Evolutionary conservation across 2,888 invertebrate genomes (phyloP).

Genomic region (Lochmaea crataegi): DNA sequence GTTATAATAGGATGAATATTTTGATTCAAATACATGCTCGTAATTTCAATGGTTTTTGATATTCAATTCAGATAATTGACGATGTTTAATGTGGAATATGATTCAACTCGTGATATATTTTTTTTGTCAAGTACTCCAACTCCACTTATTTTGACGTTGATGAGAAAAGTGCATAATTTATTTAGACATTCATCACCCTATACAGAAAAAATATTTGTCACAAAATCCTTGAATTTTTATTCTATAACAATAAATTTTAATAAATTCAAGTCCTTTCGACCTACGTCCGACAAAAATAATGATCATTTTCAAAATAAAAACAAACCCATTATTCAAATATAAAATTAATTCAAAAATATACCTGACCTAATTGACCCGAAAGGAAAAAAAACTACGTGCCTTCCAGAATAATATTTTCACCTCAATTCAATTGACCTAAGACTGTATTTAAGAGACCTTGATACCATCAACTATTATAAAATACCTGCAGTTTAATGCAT

Average conservation of each 20-base stretch:
- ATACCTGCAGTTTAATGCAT: not conserved
- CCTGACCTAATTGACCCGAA: not conserved
- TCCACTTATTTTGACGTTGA: too few species aligned
- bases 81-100: too few species aligned
- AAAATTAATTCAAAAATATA: not conserved
- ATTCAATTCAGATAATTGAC: too few species aligned
- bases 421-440: not conserved
- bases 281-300: not conserved
- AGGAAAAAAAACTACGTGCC: not conserved
- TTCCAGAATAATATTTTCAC: not conserved
- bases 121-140: too few species aligned
- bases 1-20: too few species aligned
- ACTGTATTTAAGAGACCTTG: not conserved
- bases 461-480: not conserved
- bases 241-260: not conserved
- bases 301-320: not conserved
- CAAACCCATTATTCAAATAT: not conserved
- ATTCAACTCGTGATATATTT: too few species aligned
- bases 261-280: not conserved
- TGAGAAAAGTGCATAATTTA: too few species aligned
- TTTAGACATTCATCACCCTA: too few species aligned
- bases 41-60: too few species aligned
- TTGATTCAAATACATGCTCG: too few species aligned
- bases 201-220: too few species aligned
- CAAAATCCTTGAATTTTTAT: too few species aligned